Evolutionary conservation across 1,140 invertebrate genomes (phyloP).

Genomic region (Drosophila pseudoobscura): DNA sequence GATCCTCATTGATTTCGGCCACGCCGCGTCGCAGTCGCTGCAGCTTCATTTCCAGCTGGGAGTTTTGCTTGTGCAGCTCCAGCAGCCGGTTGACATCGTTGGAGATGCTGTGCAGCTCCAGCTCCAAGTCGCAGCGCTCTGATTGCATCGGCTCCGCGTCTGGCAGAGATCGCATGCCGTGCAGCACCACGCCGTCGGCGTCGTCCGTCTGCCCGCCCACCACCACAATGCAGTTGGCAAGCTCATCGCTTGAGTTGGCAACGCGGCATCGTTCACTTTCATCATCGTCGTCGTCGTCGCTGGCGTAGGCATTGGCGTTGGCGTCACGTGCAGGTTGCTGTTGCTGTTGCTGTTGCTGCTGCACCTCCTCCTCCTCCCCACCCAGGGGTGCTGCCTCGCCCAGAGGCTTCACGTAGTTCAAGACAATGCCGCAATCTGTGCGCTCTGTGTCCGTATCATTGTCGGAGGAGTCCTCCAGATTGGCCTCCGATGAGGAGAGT

Average conservation of each 20-base stretch:
- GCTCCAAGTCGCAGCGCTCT: conserved; percentile 59
- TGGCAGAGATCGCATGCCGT: conserved; percentile 67
- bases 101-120: conserved; percentile 77
- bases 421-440: conserved; percentile 82
- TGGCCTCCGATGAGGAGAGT: conserved; percentile 84
- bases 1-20: conserved; percentile 82
- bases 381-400: conserved; percentile 52
- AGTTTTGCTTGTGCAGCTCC: conserved; percentile 76
- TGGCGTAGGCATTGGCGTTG: conserved; percentile 14
- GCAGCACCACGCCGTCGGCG: conserved; percentile 65
- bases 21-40: conserved; percentile 75
- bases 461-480: conserved; percentile 84
- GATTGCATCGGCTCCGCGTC: conserved; percentile 49
- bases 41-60: conserved; percentile 73
- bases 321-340: conserved; percentile 42
- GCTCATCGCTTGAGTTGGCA: conserved; percentile 78
- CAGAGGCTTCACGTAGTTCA: conserved; percentile 83
- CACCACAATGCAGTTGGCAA: conserved; percentile 81
- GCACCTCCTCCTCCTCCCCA: background rate
- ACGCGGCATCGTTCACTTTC: conserved; percentile 75
- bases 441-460: conserved; percentile 85
- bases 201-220: conserved; percentile 75
- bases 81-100: conserved; percentile 80
- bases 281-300: conserved; percentile 37
- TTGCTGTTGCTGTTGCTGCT: conserved; percentile 7